These are phyloP conservation scores for Hydrozoanthus gracilis DNA, from an alignment of 92 coral and sea anemone species.

Conservation along the genomic window DNA sequence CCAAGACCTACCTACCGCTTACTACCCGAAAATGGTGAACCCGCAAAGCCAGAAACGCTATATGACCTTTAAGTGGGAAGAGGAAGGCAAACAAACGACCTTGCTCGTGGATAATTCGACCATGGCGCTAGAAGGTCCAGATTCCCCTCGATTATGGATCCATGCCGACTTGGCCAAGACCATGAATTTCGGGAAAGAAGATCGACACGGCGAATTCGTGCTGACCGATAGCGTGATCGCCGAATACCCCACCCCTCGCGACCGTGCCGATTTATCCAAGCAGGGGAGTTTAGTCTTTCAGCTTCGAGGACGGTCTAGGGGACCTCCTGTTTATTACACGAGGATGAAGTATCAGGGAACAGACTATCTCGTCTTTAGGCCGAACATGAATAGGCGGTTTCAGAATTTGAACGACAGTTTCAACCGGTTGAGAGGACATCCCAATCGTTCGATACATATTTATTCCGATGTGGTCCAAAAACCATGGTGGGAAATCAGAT, in stretches of 20 bases:
- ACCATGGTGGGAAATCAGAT: no score
- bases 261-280: no score
- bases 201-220: no score
- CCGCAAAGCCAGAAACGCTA: background rate
- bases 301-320: background rate
- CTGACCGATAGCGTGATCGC: no score
- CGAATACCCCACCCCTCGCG: no score
- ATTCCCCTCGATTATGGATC: no score
- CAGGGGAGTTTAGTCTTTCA: background rate
- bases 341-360: background rate
- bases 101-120: conserved; percentile 3
- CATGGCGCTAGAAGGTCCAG: background rate
- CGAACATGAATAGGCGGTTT: background rate
- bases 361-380: background rate
- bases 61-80: background rate
- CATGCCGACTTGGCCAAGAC: no score
- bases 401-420: background rate
- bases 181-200: background rate
- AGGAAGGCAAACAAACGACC: background rate
- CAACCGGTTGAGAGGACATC: no score
- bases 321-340: no score
- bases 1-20: background rate
- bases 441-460: background rate
- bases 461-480: no score
- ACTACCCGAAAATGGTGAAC: no score